Base-by-base conservation (phyloP, 2,888 invertebrate species). In the Drosophila crucigera region DNA sequence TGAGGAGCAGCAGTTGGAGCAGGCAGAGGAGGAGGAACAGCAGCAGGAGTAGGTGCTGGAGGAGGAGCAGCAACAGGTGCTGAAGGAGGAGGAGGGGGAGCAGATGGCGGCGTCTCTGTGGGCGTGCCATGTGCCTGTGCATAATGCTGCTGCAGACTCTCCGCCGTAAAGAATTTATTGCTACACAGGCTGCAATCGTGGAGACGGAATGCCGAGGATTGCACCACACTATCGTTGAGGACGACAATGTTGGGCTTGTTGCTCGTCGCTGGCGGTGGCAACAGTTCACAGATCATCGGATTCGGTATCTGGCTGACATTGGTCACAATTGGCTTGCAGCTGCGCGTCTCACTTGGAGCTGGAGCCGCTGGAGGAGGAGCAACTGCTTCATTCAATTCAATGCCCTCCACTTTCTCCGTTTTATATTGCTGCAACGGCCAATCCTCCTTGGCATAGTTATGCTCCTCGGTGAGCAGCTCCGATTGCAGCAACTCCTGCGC, bases 191-290 rank as follows among this genome's bases (percentile, higher is more conserved):
- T 84, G 52, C 93, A 93, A 5, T 91, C 90, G 61, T 92, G 90
- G 22, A 93, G 67, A 2, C 92, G 91, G 67, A 93, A 93, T 2
- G 91, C 91, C 1, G 92, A 90, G 0, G 92, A 92, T 58, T 92
- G 91, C 2, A 93, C 92, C 37, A 93, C 93, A 31, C 92, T 93
- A 60, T 93, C 93, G 65, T 93, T 92, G 4, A 93, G 83, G 9
- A 93, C 93, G n/a, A 93, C 92, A 67, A 93, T 93, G 58, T 92
- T 92, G 25, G 92, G 92, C 37, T 93, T 93, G 35, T 68, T 70
- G 56, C 28, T 35, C 1, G 78, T 74, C 2, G 67, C 62, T 10
- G 68, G 59, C 4, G 71, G 62, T 2, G 81, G 80, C 59, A 89
- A 39, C 49, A 88, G 47, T 50, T 90, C 87, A 22, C 86, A 76